Conservation (phyloP, 2,113 vertebrate species). For the Neoarius graeffei region DNA sequence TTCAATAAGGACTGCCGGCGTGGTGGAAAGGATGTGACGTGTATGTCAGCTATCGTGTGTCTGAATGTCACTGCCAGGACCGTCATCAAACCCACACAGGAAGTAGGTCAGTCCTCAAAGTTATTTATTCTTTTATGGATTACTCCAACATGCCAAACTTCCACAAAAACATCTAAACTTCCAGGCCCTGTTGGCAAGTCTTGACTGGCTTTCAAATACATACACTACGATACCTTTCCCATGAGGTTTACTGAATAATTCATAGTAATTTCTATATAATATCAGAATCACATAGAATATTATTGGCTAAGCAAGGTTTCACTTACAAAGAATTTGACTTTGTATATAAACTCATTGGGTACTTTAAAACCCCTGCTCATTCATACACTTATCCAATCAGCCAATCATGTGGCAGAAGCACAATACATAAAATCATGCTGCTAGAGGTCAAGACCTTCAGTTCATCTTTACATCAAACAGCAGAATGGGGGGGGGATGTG, state of each 20-base stretch:
- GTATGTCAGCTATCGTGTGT: constrained; percentile 88
- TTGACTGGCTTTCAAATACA: background rate
- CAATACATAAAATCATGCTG: background rate
- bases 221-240: background rate
- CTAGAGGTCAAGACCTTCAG: background rate
- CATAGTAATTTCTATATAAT: background rate
- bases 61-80: constrained; percentile 87
- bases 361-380: background rate
- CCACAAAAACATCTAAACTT: background rate
- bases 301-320: background rate
- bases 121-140: constrained; percentile 2
- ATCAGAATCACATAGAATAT: background rate
- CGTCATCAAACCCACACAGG: constrained; percentile 70
- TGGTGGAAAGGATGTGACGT: constrained; percentile 88
- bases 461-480: background rate
- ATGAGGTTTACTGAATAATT: background rate
- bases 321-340: background rate
- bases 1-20: constrained; percentile 92
- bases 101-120: constrained; percentile 76
- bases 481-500: background rate
- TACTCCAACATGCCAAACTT: background rate
- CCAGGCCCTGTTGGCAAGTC: too few species aligned
- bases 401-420: background rate
- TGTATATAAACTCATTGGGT: background rate
- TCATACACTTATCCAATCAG: background rate